These are phyloP conservation scores for Cerceris ruficornis DNA, from an alignment of 2,888 invertebrate species.

Conservation along the genomic window DNA sequence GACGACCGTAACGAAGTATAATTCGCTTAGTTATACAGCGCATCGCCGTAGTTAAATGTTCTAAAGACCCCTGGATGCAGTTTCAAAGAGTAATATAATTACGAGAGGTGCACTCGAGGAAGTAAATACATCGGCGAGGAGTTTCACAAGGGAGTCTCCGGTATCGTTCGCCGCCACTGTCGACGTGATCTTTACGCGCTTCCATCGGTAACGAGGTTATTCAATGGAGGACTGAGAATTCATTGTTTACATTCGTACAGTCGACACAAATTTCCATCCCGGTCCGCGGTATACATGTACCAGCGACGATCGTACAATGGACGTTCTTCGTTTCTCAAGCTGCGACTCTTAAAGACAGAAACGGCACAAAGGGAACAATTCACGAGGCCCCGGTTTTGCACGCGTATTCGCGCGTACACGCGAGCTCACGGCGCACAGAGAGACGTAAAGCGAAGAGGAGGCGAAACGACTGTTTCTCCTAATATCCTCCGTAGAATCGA, in stretches of 20 bases:
- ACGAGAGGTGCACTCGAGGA: conserved; percentile 52
- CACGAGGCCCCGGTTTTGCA: conserved; percentile 20
- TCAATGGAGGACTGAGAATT: conserved; percentile 38
- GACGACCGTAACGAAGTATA: conserved; percentile 55
- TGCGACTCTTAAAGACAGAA: neutral
- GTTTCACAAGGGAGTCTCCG: conserved; percentile 27
- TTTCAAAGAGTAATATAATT: conserved; percentile 69
- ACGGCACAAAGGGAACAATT: conserved; percentile 39
- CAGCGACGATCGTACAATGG: conserved; percentile 14
- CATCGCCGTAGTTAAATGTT: conserved; percentile 40
- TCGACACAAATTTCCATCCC: conserved; percentile 45
- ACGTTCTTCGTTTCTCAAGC: conserved; percentile 23
- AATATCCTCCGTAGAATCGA: conserved; percentile 39
- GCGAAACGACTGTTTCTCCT: conserved; percentile 36
- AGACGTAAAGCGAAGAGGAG: neutral
- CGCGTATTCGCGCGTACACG: neutral
- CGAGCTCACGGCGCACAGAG: neutral
- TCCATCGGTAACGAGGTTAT: conserved; percentile 57
- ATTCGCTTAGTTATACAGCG: conserved; percentile 40
- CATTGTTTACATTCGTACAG: conserved; percentile 54
- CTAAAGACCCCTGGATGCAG: conserved; percentile 48
- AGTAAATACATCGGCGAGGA: conserved; percentile 50
- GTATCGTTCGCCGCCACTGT: conserved; percentile 39
- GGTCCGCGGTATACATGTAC: conserved; percentile 19
- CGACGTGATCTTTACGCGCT: conserved; percentile 56